These are phyloP conservation scores for Hyles lineata DNA, from an alignment of 2,888 invertebrate species.

Conservation along the genomic window DNA sequence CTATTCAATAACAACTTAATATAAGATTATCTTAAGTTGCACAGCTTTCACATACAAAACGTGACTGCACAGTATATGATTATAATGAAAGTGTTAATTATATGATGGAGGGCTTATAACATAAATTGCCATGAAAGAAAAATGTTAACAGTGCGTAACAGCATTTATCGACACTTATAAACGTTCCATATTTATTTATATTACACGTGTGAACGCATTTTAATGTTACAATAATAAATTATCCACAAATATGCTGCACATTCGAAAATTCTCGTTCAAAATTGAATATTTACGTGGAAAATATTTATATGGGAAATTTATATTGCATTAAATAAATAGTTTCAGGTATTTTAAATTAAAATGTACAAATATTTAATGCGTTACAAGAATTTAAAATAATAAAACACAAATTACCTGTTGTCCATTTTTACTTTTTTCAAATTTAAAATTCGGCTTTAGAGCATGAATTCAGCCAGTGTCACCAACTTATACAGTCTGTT, in stretches of 20 bases:
- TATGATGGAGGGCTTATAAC: not conserved
- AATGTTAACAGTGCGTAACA: not conserved
- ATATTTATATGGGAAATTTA: no score
- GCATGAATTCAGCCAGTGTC: no score
- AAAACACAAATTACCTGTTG: no score
- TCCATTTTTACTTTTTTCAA: no score
- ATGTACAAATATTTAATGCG: no score
- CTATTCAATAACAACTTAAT: not conserved
- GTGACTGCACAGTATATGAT: not conserved
- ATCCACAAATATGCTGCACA: not conserved
- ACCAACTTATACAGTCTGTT: no score
- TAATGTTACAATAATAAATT: no score
- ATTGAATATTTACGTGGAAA: not conserved
- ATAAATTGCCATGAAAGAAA: not conserved
- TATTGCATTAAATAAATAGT: no score
- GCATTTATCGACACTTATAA: not conserved
- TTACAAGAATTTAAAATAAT: no score
- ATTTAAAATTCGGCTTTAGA: no score
- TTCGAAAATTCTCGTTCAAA: not conserved
- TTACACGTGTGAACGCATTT: not conserved
- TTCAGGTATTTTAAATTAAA: no score
- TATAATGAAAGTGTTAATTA: slow-evolving; percentile 8
- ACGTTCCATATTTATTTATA: not conserved
- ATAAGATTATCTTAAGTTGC: not conserved
- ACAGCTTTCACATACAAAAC: not conserved